Evolutionary conservation across 2,113 vertebrate genomes (phyloP).

Genomic region (Microcebus tavaratra): DNA sequence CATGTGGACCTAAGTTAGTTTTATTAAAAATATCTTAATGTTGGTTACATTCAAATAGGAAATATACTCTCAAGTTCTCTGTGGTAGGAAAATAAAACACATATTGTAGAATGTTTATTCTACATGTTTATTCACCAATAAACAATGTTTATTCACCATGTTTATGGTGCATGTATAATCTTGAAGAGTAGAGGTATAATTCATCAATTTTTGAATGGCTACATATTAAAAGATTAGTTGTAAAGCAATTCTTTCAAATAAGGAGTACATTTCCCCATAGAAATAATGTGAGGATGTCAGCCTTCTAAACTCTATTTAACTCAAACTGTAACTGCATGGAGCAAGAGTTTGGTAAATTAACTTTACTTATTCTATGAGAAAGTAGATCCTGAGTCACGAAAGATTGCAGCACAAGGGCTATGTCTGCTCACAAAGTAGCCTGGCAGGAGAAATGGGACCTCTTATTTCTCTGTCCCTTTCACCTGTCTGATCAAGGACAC

Average conservation of each 20-base stretch:
- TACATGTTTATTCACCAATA: too few species aligned
- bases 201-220: background rate
- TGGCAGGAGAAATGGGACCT: background rate
- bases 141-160: background rate
- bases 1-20: background rate
- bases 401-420: background rate
- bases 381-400: background rate
- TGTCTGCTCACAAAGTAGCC: background rate
- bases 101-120: background rate
- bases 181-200: background rate
- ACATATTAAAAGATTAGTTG: background rate
- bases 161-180: background rate
- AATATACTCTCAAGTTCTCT: background rate
- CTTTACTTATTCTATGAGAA: background rate
- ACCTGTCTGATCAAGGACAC: background rate
- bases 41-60: background rate
- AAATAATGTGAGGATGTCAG: background rate
- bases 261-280: background rate
- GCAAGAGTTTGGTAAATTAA: background rate
- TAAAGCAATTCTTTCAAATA: background rate
- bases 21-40: slow-evolving; percentile 14
- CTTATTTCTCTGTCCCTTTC: background rate
- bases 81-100: background rate
- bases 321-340: background rate
- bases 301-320: background rate